phyloP scores from a whole-genome alignment of 2,113 vertebrate genomes.

The Engystomops pustulosus region DNA sequence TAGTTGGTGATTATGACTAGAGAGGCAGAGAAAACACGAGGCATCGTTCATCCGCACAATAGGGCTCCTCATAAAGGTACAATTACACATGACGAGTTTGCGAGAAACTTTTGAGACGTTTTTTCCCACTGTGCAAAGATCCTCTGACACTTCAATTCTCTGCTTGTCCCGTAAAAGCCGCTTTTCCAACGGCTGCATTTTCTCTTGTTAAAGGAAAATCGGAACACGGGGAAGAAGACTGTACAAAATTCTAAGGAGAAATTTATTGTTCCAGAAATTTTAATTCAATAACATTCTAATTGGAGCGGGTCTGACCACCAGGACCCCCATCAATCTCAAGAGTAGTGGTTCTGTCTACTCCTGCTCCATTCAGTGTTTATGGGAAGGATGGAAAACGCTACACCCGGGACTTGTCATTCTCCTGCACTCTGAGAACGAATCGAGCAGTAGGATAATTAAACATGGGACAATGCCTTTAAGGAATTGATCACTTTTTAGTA shows the following conservation, averaged over 20 bases:
- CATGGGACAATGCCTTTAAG: no score
- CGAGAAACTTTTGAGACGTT: constrained; percentile 35
- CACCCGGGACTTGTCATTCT: no score
- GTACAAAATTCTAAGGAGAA: background rate
- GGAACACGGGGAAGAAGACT: background rate
- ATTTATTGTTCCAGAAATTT: background rate
- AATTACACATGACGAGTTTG: constrained; percentile 53
- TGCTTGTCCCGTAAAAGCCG: background rate
- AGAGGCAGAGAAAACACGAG: constrained; percentile 31
- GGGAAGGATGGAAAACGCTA: no score
- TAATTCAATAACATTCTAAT: no score
- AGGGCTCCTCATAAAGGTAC: constrained; percentile 48
- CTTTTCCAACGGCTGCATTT: background rate
- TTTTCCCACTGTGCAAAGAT: constrained; percentile 26
- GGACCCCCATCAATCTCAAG: no score
- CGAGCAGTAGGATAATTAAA: no score
- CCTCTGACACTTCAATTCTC: constrained; percentile 13
- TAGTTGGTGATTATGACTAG: constrained; percentile 56
- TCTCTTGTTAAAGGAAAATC: background rate
- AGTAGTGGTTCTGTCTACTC: no score
- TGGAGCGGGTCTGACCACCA: no score
- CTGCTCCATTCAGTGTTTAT: no score
- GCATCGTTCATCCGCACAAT: constrained; percentile 54
- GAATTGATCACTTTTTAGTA: no score
- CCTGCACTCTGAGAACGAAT: no score